Conservation (phyloP, 2,797 vertebrate genomes). For the Malurus leucopterus region DNA sequence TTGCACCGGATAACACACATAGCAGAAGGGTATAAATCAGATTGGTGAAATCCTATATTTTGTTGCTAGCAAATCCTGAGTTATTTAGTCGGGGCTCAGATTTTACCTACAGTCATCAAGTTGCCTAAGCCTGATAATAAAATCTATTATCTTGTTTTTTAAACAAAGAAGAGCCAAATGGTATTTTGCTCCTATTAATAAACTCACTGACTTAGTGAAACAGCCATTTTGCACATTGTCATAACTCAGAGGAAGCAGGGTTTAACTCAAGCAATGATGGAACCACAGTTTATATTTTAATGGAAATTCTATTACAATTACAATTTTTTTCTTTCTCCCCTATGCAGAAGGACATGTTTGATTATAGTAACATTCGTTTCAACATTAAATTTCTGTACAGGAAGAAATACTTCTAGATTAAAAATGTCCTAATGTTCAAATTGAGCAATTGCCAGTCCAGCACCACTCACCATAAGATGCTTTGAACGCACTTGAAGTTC, state of each 20-base stretch:
- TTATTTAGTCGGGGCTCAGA: not conserved
- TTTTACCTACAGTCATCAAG: not conserved
- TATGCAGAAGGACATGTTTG: not conserved
- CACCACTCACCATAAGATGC: not conserved
- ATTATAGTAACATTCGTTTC: not conserved
- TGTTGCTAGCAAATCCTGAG: not conserved
- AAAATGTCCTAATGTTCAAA: not conserved
- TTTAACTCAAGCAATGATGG: not conserved
- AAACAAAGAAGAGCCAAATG: not conserved
- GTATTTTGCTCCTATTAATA: not conserved
- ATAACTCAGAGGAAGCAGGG: not conserved
- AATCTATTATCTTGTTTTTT: not conserved
- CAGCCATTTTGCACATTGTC: not conserved
- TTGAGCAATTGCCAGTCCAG: not conserved
- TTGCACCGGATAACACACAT: not conserved
- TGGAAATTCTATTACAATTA: not conserved
- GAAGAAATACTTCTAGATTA: not conserved
- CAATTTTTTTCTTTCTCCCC: not conserved
- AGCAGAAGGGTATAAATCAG: not conserved
- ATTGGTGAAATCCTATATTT: not conserved
- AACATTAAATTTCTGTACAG: not conserved
- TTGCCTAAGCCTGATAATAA: not conserved
- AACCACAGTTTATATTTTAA: not conserved
- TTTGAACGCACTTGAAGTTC: not conserved
- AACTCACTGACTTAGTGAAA: not conserved